Percentiles rank a stretch among this genome's conserved stretches.
Evolutionary conservation across 2,797 vertebrate genomes (phyloP).

Genomic region (Syngnathus acus): DNA sequence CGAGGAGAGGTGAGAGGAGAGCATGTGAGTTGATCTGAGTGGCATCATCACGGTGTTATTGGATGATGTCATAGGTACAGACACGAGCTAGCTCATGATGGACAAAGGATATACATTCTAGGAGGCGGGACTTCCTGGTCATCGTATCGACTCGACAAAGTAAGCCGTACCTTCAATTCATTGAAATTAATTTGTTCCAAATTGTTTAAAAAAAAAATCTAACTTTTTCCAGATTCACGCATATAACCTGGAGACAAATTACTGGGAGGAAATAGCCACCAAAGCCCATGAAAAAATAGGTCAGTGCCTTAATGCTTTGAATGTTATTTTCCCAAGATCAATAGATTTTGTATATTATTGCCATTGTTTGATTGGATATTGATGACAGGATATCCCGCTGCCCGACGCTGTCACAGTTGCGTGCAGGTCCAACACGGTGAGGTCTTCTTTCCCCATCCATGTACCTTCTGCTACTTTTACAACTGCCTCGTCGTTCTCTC

Average conservation of each 20-base stretch:
- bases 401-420: slow-evolving; percentile 93
- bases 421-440: slow-evolving; percentile 93
- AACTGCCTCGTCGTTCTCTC: background rate
- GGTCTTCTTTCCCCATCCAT: slow-evolving; percentile 1
- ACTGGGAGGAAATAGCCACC: slow-evolving; percentile 91
- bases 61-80: slow-evolving; percentile 75
- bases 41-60: background rate
- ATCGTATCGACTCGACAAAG: slow-evolving; percentile 92
- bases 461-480: background rate
- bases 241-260: slow-evolving; percentile 95
- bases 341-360: no score
- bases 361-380: background rate
- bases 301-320: slow-evolving; percentile 38
- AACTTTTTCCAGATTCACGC: slow-evolving; percentile 79
- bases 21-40: background rate
- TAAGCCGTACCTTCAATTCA: slow-evolving; percentile 28
- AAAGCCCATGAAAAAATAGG: slow-evolving; percentile 91
- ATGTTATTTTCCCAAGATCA: background rate
- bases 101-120: slow-evolving; percentile 89
- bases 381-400: slow-evolving; percentile 86
- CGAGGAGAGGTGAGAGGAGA: slow-evolving; percentile 81
- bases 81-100: slow-evolving; percentile 93
- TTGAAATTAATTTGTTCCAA: no score
- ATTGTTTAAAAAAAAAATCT: background rate
- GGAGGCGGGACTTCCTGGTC: slow-evolving; percentile 98